Evolutionary conservation across 1,140 invertebrate genomes (phyloP), one percentile per base, ranked within the genome.

Genomic region (Diachasma alloeum): DNA sequence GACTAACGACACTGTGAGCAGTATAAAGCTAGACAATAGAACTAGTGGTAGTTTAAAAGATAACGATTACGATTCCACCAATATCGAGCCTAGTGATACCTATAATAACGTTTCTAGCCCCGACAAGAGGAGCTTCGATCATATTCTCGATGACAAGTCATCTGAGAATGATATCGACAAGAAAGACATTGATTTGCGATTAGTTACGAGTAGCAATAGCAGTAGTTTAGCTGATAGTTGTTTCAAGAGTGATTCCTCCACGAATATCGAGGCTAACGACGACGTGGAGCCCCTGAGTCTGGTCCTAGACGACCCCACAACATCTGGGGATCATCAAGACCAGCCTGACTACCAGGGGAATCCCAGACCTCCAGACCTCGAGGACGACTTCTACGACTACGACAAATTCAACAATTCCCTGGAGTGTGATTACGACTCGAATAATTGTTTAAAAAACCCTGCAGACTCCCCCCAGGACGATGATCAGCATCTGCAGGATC

Each of bases 341-440:
- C 59, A 74, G 10, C 4, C 15, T 4, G 48, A 31, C 2, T 31
- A 31, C 6, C 31, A 31, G 31, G 6, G 2, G 6, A 31, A 31
- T 6, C n/a, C n/a, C 2, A 53, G 48, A 4, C 71, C 77, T 5
- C 83, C 81, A 31, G 81, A 85, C 31, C 24, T 87, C 48, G 86
- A 90, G 10, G 84, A 90, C 79, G 88, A 89, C 84, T 90, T 90
- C 80, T 89, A 86, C 53, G 83, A 89, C 72, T 91, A 90, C 76
- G 83, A 85, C 19, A 80, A 88, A 70, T 87, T 84, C 56, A 81
- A 86, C 19, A 80, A 83, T 75, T 39, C 82, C 8, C 22, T 78
- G n/a, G 74, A 83, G 31, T 77, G 75, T 73, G 78, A 81, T 71
- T 82, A 26, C 67, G 15, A 26, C 26, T 71, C 13, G 1, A 10